Evolutionary conservation across 1,140 invertebrate genomes (phyloP).

Genomic region (Hirudo medicinalis): DNA sequence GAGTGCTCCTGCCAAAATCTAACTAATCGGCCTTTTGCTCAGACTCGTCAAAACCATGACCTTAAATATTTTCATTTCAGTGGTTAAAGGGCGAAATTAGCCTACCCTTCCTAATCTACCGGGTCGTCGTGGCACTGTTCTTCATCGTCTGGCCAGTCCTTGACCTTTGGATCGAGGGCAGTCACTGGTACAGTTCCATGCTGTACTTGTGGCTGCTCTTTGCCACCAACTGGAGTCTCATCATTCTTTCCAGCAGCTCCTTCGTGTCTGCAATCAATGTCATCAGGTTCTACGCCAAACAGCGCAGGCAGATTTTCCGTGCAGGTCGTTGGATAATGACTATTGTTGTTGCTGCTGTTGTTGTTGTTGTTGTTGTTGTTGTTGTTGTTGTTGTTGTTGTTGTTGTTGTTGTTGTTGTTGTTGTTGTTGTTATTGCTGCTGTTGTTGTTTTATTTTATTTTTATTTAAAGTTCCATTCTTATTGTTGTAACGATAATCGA

Average conservation of each 20-base stretch:
- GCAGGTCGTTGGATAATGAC: not conserved
- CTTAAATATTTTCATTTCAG: not conserved
- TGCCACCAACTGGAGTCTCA: conserved; percentile 23
- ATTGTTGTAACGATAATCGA: not conserved
- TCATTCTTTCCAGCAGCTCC: conserved; percentile 3
- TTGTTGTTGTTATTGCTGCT: not conserved
- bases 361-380: not conserved
- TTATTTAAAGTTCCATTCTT: not conserved
- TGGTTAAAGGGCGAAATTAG: not conserved
- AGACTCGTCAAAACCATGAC: no score
- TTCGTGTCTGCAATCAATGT: conserved; percentile 9
- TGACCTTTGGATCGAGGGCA: conserved; percentile 15
- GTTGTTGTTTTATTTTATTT: not conserved
- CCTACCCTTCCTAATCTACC: conserved; percentile 17
- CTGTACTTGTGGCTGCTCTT: conserved; percentile 16
- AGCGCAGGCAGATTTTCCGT: not conserved
- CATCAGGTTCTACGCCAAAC: not conserved
- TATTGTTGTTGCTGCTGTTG: not conserved
- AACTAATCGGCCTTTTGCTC: no score
- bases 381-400: not conserved
- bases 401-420: not conserved
- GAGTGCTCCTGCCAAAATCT: no score
- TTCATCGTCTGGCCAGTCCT: conserved; percentile 16
- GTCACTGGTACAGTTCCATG: not conserved
- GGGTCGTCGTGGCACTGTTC: conserved; percentile 15